Base-by-base conservation (phyloP, 2,797 vertebrate species). In the Myotis daubentonii region DNA sequence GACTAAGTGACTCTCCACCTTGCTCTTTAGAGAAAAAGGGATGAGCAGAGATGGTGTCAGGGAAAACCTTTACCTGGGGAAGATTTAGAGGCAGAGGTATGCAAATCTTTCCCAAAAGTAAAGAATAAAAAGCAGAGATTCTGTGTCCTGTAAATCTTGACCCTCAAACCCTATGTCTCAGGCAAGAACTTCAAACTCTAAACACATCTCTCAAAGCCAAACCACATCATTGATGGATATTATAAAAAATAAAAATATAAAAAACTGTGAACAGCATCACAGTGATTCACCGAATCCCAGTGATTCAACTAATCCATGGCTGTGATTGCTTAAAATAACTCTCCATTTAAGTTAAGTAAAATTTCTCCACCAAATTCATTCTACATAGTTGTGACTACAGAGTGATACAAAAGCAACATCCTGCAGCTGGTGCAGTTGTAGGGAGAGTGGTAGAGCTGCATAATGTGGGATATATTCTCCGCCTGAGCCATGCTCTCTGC, bases 31-130 rank as follows among this genome's bases (percentile, higher is more conserved):
- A 80, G 38, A 44, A 66, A 94, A 91, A 71, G 25, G 81, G 16
- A 86, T 33, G 9, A 51, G 20, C 20, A 75, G 13, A 94, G 68
- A 79, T 8, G 2, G 3, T 75, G 6, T 75, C n/a, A 41, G 36
- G 49, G 66, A 72, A 94, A 92, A 88, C 30, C 22, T 90, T 71
- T 93, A 92, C 20, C 66, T 84, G 53, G n/a, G 15, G 28, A 74
- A 23, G 53, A 82, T 28, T 28, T 60, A 28, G 36, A 47, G 49
- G 60, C 65, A 80, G 20, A 33, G 8, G 44, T 44, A 92, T 82
- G 33, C 12, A 82, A 81, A 91, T 79, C 8, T 71, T 28, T 68
- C n/a, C 33, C 57, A 82, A 89, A 91, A 89, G 53, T 53, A 72
- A 90, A 90, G 23, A 85, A 85, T 41, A 72, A 71, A 90, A 78